Conservation (phyloP, 2,113 vertebrate genomes). For the Lynx canadensis region DNA sequence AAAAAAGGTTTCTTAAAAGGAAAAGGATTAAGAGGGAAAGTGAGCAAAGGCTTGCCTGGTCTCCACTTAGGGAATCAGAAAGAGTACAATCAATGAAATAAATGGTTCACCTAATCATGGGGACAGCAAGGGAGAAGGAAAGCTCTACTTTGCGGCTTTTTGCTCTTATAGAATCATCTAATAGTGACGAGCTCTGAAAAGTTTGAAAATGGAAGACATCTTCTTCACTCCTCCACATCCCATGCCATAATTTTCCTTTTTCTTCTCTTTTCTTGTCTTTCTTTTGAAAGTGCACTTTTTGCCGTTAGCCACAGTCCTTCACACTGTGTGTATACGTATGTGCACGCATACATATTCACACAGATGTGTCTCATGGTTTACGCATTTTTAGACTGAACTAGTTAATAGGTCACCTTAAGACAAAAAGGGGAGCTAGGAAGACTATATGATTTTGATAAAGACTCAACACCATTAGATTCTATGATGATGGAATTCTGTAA, state of each 20-base stretch:
- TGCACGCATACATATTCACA: not conserved
- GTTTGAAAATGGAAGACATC: not conserved
- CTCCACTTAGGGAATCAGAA: conserved; percentile 58
- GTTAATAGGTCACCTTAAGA: conserved; percentile 1
- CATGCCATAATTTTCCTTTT: not conserved
- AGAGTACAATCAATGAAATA: conserved; percentile 50
- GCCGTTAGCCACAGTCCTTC: not conserved
- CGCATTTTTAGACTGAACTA: not conserved
- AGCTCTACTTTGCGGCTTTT: conserved; percentile 30
- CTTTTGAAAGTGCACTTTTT: not conserved
- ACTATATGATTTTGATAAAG: not conserved
- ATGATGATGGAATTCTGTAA: not conserved
- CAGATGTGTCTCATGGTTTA: not conserved
- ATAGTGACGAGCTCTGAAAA: not conserved
- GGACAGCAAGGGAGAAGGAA: not conserved
- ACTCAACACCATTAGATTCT: not conserved
- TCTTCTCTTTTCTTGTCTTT: not conserved
- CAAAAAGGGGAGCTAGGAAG: not conserved
- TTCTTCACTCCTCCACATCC: not conserved
- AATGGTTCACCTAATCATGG: not conserved
- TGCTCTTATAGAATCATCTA: not conserved
- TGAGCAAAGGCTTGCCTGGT: conserved; percentile 57
- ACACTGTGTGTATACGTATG: rapidly evolving
- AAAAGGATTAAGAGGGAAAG: conserved; percentile 64
- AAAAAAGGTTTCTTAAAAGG: conserved; percentile 58